Evolutionary conservation across 2,888 invertebrate species (phyloP), one percentile per base, ranked within the genome.

Genomic region (Cephus pygmeus): DNA sequence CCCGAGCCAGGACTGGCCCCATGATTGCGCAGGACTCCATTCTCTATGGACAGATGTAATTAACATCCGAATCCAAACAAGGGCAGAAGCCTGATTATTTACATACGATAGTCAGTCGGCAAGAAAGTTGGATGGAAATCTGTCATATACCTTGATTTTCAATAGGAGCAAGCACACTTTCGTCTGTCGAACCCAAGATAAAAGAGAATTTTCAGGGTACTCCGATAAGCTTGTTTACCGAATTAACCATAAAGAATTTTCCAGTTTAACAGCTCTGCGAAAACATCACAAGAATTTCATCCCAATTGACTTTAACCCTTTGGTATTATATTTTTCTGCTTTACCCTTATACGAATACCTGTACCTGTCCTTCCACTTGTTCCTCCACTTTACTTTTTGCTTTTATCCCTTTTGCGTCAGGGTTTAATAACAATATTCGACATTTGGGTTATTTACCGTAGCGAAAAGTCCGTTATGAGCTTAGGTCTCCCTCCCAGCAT

Each of bases 41-140:
- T 83, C 84, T 84, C 81, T 83, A 84, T 88, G 85, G 84, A 83
- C 84, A 85, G 87, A 88, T 87, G 86, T 86, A 88, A 88, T 89
- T 88, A 89, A 87, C 84, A 85, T 83, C 78, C 83, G 81, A 84
- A 84, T 84, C 81, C 83, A 84, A 86, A 86, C 84, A 84, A 83
- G 82, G 80, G 83, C 84, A 81, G 83, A 83, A 79, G 79, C 81
- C 78, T 73, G 78, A 69, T 40, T 15, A n/a, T 71, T 71, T 71
- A 23, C 71, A 15, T 34, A 12, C 31, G 71, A 71, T 71, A 71
- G 56, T 23, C 56, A 56, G 56, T 56, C 56, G 56, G 2, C 9
- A 56, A 56, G 56, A 9, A 56, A 56, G 9, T 56, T 56, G 23
- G 56, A 56, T 0, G 15, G 2, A 23, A 56, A 23, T 56, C 23